Conservation (phyloP, 2,888 invertebrate species). For the Ditylenchus weischeri region DNA sequence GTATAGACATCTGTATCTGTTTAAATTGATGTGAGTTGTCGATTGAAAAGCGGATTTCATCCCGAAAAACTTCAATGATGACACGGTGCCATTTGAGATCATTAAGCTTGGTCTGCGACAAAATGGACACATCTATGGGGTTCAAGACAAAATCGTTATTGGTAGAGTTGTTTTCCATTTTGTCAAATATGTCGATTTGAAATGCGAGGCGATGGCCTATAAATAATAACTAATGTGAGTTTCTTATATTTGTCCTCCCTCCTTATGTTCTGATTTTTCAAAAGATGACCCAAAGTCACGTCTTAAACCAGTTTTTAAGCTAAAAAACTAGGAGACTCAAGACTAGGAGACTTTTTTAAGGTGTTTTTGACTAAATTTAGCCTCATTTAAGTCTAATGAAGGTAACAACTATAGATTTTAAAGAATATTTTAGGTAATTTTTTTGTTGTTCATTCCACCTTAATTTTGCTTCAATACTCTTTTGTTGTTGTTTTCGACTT, state of each 20-base stretch:
- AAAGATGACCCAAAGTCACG: no score
- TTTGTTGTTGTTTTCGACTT: background rate
- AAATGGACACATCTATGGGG: conserved; percentile 11
- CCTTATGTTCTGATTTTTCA: no score
- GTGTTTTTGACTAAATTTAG: no score
- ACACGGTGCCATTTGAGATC: conserved; percentile 50
- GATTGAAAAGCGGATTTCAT: conserved; percentile 38
- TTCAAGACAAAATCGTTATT: background rate
- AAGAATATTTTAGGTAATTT: no score
- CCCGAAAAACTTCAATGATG: conserved; percentile 41
- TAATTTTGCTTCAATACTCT: no score
- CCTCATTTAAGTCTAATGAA: no score
- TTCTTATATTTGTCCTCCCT: no score
- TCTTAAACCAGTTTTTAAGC: no score
- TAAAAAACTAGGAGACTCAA: no score
- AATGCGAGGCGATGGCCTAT: conserved; percentile 15
- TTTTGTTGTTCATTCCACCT: no score
- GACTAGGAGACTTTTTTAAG: no score
- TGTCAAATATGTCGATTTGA: background rate
- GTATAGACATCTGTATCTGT: conserved; percentile 4
- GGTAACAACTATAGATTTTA: no score
- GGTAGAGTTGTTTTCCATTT: background rate
- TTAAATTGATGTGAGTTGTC: conserved; percentile 27
- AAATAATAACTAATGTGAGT: background rate
- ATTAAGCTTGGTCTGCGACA: conserved; percentile 32